Evolutionary conservation across 1,140 invertebrate species (phyloP), one percentile per base, ranked within the genome.

Genomic region (Diabrotica virgifera): DNA sequence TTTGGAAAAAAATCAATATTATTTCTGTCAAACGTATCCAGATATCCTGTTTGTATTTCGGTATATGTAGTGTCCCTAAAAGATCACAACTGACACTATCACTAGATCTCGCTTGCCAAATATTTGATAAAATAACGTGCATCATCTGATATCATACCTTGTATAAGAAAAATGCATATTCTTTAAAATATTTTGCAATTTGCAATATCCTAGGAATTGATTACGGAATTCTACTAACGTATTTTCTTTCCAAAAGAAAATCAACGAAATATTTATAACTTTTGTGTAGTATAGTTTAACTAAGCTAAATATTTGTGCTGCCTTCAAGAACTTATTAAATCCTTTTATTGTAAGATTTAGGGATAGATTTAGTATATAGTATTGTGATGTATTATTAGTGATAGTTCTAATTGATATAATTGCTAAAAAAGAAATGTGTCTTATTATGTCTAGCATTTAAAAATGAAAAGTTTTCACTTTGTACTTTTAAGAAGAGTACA

Each of bases 381-480:
- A 66, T 66, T 72, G 71, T 75, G 65, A 71, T 74, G 72, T 74
- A 75, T 72, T 74, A 73, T 68, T 67, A 71, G 59, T 52, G 56
- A 62, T 63, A 63, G 67, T 67, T 67, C n/a, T 53, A 57, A 65
- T 62, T 51, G 24, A 69, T 57, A 70, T 67, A 68, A 66, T 68
- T 70, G 59, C 54, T 62, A 10, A 61, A 56, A 66, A 67, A 24
- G 24, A 59, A 62, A 76, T 73, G 75, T 76, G 75, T 76, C 75
- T 76, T 76, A 76, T 67, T 76, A 76, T 56, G 36, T 46, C 54
- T 70, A 74, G 72, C 72, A 68, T 72, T 74, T 72, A 70, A 74
- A 62, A 62, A 60, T 62, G 66, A 67, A 63, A 66, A 63, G 54
- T 62, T 65, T 71, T 70, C 65, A 69, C 67, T 69, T 46, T 71